Base-by-base conservation (phyloP, 1,140 invertebrate species). In the Brachionus paranguensis region DNA sequence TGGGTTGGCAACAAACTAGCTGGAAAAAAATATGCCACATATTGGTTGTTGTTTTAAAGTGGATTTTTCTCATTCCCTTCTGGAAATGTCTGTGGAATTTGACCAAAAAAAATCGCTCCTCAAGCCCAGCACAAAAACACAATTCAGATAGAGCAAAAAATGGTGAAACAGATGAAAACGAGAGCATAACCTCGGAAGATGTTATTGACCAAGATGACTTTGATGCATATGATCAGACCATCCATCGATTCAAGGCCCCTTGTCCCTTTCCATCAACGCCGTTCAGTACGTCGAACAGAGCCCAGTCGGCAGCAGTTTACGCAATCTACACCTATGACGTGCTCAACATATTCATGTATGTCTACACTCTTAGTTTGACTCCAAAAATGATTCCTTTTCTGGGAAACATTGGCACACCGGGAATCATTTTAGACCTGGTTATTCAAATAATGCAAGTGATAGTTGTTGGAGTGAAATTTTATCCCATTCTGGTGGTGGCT, bases 191-290 rank as follows among this genome's bases (percentile, higher is more conserved):
- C 4, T 72, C 41, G 10, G 37, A 72, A 24, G 65, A 72, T 45
- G 37, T 20, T 20, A 20, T 72, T n/a, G 43, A 81, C 37, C 53
- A 81, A 12, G 53, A 64, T n/a, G 78, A 81, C 7, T 68, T 45
- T 64, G 53, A 81, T 81, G 10, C 10, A 43, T 20, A 81, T 12
- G 53, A 81, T 45, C 78, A 60, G 24, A 81, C 33, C 3, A 81
- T 68, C 3, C 43, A 60, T 27, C 10, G 43, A 20, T 43, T 24
- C 11, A 81, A 27, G 41, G 43, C 53, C 10, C 76, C 47, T 14
- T 81, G 64, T 81, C 78, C 78, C 14, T 81, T 81, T 81, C 78
- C 78, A 12, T 64, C 78, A 1, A 64, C 50, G 12, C 78, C 78
- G 0, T 81, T 64, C 64, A 81, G 53, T n/a, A 81, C 78, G 7